Evolutionary conservation across 1,140 invertebrate genomes (phyloP), one percentile per base, ranked within the genome.

Genomic region (Drosophila burlai): DNA sequence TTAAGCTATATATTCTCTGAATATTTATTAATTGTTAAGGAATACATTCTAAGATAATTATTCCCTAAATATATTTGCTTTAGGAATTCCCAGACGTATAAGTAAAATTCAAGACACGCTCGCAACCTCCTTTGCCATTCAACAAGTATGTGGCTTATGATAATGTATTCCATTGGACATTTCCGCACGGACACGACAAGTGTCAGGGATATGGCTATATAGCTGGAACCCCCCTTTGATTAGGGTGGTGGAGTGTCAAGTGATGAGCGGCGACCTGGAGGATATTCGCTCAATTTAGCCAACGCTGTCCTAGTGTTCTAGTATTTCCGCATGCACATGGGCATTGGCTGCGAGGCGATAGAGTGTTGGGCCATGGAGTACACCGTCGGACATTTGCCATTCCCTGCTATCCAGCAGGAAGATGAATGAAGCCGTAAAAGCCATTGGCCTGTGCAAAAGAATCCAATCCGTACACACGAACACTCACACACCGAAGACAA

Each of bases 361-460:
- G 57, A 76, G 59, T 68, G 65, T 60, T 50, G 72, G 62, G 55
- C n/a, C 21, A 5, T 62, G 15, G 75, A n/a, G n/a, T 38, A 29
- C 29, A 59, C 40, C 34, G 38, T 55, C 8, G 18, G 52, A 55
- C 52, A 38, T 34, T 55, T 31, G 21, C 29, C 16, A 38, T 36
- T 36, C 26, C 40, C 1, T 43, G 29, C 24, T 15, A 50, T 43
- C 21, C 18, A 36, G 54, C 18, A 42, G 54, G 15, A 73, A 60
- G 45, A 55, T 54, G 57, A 77, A 77, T 77, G 63, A 77, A 77
- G 50, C 52, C 81, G 81, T 84, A 81, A 83, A 83, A 86, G 64
- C 54, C 83, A 80, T 77, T 87, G 72, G 57, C 60, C 81, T 82
- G 85, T 84, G 81, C 73, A 83, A 84, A 89, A 63, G 75, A 54